A percentile compares a stretch with the other conserved stretches of the same genome.
phyloP scores from a whole-genome alignment of 1,140 invertebrate species.

The Drosophila pseudoananassae region DNA sequence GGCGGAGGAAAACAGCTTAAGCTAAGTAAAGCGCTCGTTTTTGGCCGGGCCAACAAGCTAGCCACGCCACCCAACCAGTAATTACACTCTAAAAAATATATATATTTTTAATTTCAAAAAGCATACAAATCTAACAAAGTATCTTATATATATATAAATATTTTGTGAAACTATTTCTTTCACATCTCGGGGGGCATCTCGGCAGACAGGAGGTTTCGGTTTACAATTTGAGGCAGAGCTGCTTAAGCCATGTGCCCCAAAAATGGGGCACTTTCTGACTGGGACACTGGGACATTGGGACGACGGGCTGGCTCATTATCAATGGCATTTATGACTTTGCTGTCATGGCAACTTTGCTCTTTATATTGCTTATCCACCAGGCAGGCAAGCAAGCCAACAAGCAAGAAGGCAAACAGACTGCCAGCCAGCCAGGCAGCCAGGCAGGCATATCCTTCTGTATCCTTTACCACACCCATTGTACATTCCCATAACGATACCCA shows the following conservation, averaged over 20 bases:
- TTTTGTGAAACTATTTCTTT: not conserved
- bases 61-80: conserved; percentile 1
- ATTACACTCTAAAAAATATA: not conserved
- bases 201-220: conserved; percentile 17
- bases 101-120: too few species aligned
- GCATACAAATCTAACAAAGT: too few species aligned
- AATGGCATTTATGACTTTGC: conserved; percentile 47
- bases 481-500: conserved; percentile 1
- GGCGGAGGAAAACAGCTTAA: conserved; percentile 40
- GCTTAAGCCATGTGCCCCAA: conserved; percentile 29
- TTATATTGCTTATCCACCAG: conserved; percentile 3
- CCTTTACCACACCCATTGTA: not conserved
- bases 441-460: not conserved
- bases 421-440: too few species aligned
- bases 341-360: conserved; percentile 44
- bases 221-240: conserved; percentile 39
- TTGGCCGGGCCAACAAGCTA: conserved; percentile 30
- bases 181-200: conserved; percentile 14
- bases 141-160: too few species aligned
- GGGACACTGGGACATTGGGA: not conserved
- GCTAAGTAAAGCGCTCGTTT: conserved; percentile 49
- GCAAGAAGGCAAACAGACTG: too few species aligned
- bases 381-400: too few species aligned
- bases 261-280: not conserved
- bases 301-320: conserved; percentile 35